Percentiles rank a stretch among this genome's conserved stretches.
phyloP scores from a whole-genome alignment of 2,797 vertebrate species.

The Chromobotia macracanthus region DNA sequence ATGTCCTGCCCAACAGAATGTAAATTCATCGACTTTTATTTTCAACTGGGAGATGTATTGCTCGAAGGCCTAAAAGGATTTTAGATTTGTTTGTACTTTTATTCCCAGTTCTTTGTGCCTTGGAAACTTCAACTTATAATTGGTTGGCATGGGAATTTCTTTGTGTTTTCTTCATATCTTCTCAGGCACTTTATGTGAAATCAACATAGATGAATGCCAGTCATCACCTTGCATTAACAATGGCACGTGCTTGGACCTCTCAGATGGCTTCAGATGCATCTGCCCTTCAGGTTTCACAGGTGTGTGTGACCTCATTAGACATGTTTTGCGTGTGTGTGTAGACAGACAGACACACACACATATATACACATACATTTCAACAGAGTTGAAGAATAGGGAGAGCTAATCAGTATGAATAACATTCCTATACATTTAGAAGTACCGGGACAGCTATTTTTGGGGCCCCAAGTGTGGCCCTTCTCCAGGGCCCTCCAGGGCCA shows the following conservation, averaged over 20 bases:
- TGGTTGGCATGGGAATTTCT: constrained; percentile 46
- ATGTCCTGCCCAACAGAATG: constrained; percentile 45
- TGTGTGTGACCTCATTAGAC: constrained; percentile 61
- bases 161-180: constrained; percentile 31
- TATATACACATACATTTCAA: no score
- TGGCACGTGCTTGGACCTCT: constrained; percentile 75
- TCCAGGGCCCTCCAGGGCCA: no score
- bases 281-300: constrained; percentile 78
- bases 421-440: no score
- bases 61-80: constrained; percentile 37
- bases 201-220: constrained; percentile 77
- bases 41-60: constrained; percentile 26
- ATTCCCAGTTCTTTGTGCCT: constrained; percentile 44
- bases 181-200: constrained; percentile 78
- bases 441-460: no score
- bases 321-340: no score
- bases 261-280: constrained; percentile 71
- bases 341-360: no score
- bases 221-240: constrained; percentile 78
- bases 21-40: constrained; percentile 49
- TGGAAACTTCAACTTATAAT: constrained; percentile 50
- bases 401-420: no score
- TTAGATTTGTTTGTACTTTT: constrained; percentile 42
- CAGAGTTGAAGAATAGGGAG: no score
- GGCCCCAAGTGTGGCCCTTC: no score